Evolutionary conservation across 2,888 invertebrate genomes (phyloP).

Genomic region (Lypha dubia): DNA sequence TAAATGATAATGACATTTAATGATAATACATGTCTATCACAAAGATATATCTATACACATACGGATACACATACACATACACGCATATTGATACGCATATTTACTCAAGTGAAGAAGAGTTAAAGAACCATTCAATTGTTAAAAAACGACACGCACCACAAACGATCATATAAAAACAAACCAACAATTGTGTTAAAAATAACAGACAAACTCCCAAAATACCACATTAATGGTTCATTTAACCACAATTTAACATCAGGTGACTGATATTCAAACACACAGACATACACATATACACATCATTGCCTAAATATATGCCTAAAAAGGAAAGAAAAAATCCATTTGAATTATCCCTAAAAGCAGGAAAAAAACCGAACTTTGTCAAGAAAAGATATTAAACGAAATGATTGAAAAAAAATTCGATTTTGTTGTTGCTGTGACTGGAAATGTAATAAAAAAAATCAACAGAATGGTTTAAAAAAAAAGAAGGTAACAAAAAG

Average conservation of each 20-base stretch:
- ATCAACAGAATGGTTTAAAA: constrained; percentile 40
- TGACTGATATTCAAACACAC: no score
- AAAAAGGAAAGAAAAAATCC: constrained; percentile 8
- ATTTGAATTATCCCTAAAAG: constrained; percentile 56
- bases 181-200: constrained; percentile 16
- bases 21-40: no score
- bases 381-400: constrained; percentile 40
- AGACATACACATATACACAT: no score
- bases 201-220: constrained; percentile 47
- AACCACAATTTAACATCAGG: constrained; percentile 76
- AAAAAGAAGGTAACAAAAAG: constrained; percentile 6
- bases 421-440: constrained; percentile 24
- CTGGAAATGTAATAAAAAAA: constrained; percentile 52
- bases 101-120: background rate
- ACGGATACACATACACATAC: no score
- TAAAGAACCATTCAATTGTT: constrained; percentile 15
- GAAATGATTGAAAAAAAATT: constrained; percentile 19
- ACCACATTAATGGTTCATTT: constrained; percentile 73
- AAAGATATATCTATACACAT: no score
- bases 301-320: constrained; percentile 38
- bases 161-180: constrained; percentile 35
- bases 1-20: no score
- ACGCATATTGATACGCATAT: background rate
- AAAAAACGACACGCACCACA: constrained; percentile 27
- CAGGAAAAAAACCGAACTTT: constrained; percentile 11